Conservation (phyloP, 2,888 invertebrate species). For the Patella pellucida region DNA sequence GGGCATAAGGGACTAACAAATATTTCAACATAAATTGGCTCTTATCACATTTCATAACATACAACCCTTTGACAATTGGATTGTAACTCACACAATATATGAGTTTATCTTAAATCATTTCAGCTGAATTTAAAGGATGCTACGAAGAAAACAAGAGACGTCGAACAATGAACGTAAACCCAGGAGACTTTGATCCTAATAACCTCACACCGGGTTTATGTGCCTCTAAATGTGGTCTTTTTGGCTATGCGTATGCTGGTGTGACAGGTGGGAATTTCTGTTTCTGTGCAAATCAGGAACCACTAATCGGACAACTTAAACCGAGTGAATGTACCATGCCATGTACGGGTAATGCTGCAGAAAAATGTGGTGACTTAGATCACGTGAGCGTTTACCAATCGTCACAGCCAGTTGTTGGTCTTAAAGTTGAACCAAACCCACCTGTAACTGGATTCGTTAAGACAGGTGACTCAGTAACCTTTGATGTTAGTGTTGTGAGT, state of each 20-base stretch:
- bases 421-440: constrained; percentile 24
- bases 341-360: constrained; percentile 40
- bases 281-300: constrained; percentile 42
- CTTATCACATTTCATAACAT: too few species aligned
- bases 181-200: constrained; percentile 54
- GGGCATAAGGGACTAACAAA: too few species aligned
- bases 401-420: constrained; percentile 37
- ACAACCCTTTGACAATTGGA: too few species aligned
- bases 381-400: constrained; percentile 48
- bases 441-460: constrained; percentile 16
- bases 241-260: constrained; percentile 43
- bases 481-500: constrained; percentile 28
- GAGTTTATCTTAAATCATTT: constrained; percentile 13
- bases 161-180: constrained; percentile 46
- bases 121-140: constrained; percentile 51
- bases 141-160: constrained; percentile 45
- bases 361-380: constrained; percentile 46
- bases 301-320: constrained; percentile 13
- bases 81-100: too few species aligned
- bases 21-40: too few species aligned
- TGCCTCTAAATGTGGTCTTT: constrained; percentile 46
- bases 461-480: constrained; percentile 27
- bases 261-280: constrained; percentile 48
- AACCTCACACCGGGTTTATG: constrained; percentile 44
- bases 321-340: constrained; percentile 35